Base-by-base conservation (phyloP, 2,113 vertebrate species). In the Ictidomys tridecemlineatus region DNA sequence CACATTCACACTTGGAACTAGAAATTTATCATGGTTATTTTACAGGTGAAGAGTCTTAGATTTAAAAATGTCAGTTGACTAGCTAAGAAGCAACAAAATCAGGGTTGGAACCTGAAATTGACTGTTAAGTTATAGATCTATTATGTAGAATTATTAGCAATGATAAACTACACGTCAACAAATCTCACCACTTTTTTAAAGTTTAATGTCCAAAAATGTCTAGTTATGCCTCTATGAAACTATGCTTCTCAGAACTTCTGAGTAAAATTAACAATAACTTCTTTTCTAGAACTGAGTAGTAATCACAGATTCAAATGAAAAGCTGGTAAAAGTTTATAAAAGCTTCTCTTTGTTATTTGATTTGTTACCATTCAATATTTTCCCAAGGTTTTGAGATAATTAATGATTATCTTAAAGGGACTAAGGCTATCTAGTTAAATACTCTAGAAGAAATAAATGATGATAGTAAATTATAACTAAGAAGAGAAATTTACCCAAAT, bases 231-330 rank as follows among this genome's bases (percentile, higher is more conserved):
- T 83, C 53, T 85, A 3, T 32, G 48, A 82, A 89, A 12, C 2
- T 74, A 74, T 48, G 4, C 67, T 83, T n/a, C 2, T 10, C 14
- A 92, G 26, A 94, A 88, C 20, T 30, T 78, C 37, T 69, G 20
- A 86, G 45, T 90, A 78, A 89, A 93, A 93, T 85, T 83, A 74
- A 63, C 28, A 84, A 13, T 94, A 70, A 87, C 45, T 73, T 84
- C 10, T 82, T 45, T 63, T 84, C 8, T 80, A 67, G 12, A 89
- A 34, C 34, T 78, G 37, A 91, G 18, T 70, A 70, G 24, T 37
- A 89, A 51, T 56, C 63, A 14, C 70, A 9, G 9, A 91, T 82
- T 88, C 37, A 90, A 83, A 11, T 37, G 53, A 86, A 92, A 86
- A 76, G 1, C 42, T 90, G 4, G 0, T 77, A 74, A 70, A 95